Evolutionary conservation across 2,888 invertebrate species (phyloP).

Genomic region (Drosophila borborema): DNA sequence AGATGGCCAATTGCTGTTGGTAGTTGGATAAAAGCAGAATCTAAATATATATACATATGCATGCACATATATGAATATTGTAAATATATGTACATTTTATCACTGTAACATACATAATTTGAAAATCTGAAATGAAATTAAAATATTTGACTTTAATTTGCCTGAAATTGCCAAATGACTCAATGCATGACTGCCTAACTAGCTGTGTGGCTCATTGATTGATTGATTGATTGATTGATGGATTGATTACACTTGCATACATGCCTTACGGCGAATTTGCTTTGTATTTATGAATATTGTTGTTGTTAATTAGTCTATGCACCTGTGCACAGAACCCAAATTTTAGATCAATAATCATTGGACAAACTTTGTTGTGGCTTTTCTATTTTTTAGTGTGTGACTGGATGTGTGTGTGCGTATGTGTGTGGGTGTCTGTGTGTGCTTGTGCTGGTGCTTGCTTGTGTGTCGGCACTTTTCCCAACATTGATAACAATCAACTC

Average conservation of each 20-base stretch:
- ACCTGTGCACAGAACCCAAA: constrained; percentile 39
- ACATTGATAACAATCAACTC: constrained; percentile 69
- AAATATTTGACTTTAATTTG: constrained; percentile 59
- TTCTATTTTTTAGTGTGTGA: no score
- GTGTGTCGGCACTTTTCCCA: constrained; percentile 51
- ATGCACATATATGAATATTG: neutral
- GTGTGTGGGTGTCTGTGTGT: neutral
- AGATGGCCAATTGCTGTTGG: neutral
- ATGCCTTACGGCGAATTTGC: constrained; percentile 32
- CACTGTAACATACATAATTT: constrained; percentile 1
- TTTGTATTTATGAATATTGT: neutral
- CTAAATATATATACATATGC: neutral
- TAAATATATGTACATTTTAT: neutral
- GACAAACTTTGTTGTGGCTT: constrained; percentile 12
- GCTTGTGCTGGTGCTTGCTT: constrained; percentile 5
- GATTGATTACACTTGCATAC: constrained; percentile 31
- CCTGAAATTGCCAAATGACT: constrained; percentile 31
- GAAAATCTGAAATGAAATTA: constrained; percentile 39
- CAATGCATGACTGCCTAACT: constrained; percentile 24
- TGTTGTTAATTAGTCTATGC: constrained; percentile 44
- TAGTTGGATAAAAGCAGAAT: neutral
- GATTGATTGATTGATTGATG: constrained; percentile 23
- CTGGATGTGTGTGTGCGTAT: no score
- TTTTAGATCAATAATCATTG: constrained; percentile 28
- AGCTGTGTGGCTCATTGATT: constrained; percentile 42